Base-by-base conservation (phyloP, 1,140 invertebrate species). In the Sycobia sp. region DNA sequence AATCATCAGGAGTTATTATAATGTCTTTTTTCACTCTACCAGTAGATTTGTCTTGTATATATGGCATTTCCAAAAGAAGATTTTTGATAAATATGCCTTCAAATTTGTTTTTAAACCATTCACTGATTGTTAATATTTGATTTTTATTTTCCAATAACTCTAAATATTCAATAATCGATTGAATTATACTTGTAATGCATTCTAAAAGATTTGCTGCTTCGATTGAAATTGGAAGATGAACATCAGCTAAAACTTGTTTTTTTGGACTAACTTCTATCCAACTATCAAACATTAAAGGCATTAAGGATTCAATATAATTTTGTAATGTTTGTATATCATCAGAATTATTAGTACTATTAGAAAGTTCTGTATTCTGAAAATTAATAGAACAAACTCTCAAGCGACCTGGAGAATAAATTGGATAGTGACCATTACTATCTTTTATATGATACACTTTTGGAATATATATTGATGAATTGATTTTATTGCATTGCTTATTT, bases 231-330 rank as follows among this genome's bases (percentile, higher is more conserved):
- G 84, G 69, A 39, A 65, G 73, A 76, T 75, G 83, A 75, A 38
- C 46, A 14, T 68, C 65, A 72, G 72, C 67, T 67, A 75, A 59
- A 71, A 71, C 14, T 49, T 72, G 68, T 3, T 71, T 65, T 56
- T 78, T 81, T 0, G 88, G 85, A 22, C 83, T 76, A 18, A 89
- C 86, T 83, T 91, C 90, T 20, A 90, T 67, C 90, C 89, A 91
- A 56, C 85, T 88, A 71, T 90, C 89, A 75, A 88, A 86, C 22
- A 91, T 82, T 16, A 91, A 74, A n/a, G 89, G 88, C 73, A 90
- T 79, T 13, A 91, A 77, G 44, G 84, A 82, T 62, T 85, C 78
- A 16, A 88, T 77, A 72, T 89, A 88, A 39, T 78, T 81, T 25
- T 71, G 67, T 4, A 81, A 67, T 22, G 71, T 69, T 7, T 69